Evolutionary conservation across 2,888 invertebrate species (phyloP), one percentile per base, ranked within the genome.

Genomic region (Fissipunctia ypsillon): DNA sequence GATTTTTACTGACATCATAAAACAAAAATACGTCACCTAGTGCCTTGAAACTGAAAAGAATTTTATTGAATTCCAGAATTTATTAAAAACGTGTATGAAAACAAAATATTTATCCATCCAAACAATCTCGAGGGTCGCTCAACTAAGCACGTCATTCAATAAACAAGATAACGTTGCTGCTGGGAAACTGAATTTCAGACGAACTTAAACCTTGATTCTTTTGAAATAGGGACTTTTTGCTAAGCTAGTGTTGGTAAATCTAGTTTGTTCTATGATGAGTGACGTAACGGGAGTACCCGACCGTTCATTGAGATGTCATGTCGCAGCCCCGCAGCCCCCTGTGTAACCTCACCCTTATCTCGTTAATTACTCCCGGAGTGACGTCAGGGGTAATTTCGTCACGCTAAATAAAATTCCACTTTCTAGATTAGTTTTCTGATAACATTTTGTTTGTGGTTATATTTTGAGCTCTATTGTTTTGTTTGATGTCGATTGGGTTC

Each of bases 311-410:
- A 91, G 89, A 80, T 87, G 86, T 90, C 84, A 81, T 69, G 85
- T 72, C 67, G 83, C 76, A 87, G 76, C 56, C 66, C 74, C 81
- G 50, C 81, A 54, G 38, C 81, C 50, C 80, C 84, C 78, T 67
- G 45, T 78, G 50, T 16, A 57, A 12, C 66, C 84, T 84, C 86
- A 77, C 86, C 84, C 84, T 84, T 84, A 82, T 87, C 86, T 79
- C 79, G 82, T 82, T 90, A 90, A 90, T 90, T 86, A 84, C 81
- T 74, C 81, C 76, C 85, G 84, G 41, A 81, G 72, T 93, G 91
- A 93, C 93, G 93, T 93, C 93, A 92, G 81, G 70, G 60, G 61
- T 80, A 87, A 86, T 86, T 87, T 84, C 87, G 87, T 84, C 83
- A 86, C 84, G 69, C 76, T 73, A 85, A 88, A 87, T 84, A 87